Percentiles rank a stretch among this genome's conserved stretches.
These are phyloP conservation scores for Labeo rohita DNA, from an alignment of 2,113 vertebrate species.

Conservation along the genomic window DNA sequence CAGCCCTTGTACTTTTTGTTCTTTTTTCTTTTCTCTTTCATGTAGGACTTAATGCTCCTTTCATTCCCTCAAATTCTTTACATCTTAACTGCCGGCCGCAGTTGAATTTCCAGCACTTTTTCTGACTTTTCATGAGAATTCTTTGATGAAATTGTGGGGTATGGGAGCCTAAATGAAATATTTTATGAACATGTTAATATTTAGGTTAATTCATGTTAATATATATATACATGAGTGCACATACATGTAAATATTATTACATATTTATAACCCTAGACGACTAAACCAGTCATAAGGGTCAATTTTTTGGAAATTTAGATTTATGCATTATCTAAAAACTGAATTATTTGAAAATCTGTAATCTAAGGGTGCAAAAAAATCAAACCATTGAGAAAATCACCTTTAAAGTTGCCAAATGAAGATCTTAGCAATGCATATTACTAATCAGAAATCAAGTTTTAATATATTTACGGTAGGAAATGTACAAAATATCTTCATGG, in stretches of 20 bases:
- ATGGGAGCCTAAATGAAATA: neutral
- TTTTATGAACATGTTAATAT: neutral
- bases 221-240: neutral
- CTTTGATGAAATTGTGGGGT: neutral
- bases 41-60: slow-evolving; percentile 49
- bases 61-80: slow-evolving; percentile 55
- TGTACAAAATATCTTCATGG: no score
- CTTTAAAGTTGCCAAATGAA: no score
- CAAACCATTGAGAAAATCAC: no score
- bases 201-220: neutral
- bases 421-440: no score
- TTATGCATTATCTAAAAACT: no score
- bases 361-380: no score
- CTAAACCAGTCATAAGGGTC: no score
- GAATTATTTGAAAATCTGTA: no score
- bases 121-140: neutral
- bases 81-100: slow-evolving; percentile 44
- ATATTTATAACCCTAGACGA: no score
- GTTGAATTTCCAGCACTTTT: neutral
- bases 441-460: no score
- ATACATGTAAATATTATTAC: neutral
- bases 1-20: slow-evolving; percentile 38
- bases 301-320: no score
- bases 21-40: slow-evolving; percentile 31
- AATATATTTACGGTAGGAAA: no score